Percentiles rank a stretch among this genome's conserved stretches.
Conservation (phyloP, 2,888 invertebrate species). For the Drosophila picticornis region DNA sequence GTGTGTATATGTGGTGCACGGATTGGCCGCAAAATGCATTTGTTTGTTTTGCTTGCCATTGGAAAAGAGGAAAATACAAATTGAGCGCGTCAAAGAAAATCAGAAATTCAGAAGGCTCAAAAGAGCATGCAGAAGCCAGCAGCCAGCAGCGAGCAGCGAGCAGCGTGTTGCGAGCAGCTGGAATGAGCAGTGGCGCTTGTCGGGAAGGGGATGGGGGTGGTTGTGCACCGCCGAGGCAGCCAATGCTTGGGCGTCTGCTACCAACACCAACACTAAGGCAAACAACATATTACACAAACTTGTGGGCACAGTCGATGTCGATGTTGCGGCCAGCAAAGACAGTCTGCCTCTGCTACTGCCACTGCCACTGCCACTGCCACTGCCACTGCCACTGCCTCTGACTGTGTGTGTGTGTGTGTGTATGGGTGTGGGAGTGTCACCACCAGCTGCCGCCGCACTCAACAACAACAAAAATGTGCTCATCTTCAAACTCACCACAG, state of each 20-base stretch:
- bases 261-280: slow-evolving; percentile 54
- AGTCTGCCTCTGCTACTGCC: background rate
- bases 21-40: slow-evolving; percentile 29
- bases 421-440: slow-evolving; percentile 75
- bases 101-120: background rate
- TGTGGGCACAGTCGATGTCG: slow-evolving; percentile 83
- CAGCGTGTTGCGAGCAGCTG: too few relatives aligned
- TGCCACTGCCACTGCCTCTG: background rate
- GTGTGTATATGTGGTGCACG: background rate
- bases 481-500: slow-evolving; percentile 64
- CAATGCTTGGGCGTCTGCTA: slow-evolving; percentile 59
- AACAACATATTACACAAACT: slow-evolving; percentile 61
- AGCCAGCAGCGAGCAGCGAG: slow-evolving; percentile 26
- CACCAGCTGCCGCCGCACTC: slow-evolving; percentile 44
- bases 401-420: slow-evolving; percentile 23
- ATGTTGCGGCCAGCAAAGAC: slow-evolving; percentile 65
- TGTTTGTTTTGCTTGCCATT: slow-evolving; percentile 37
- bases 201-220: background rate
- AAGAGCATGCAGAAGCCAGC: slow-evolving; percentile 15
- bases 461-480: slow-evolving; percentile 34
- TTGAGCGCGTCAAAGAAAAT: slow-evolving; percentile 14
- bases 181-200: background rate
- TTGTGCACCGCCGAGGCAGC: slow-evolving; percentile 39
- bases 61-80: slow-evolving; percentile 32
- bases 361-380: background rate